Percentiles rank a stretch among this genome's conserved stretches.
phyloP scores from a whole-genome alignment of 1,140 invertebrate species.

The Palaemon carinicauda region DNA sequence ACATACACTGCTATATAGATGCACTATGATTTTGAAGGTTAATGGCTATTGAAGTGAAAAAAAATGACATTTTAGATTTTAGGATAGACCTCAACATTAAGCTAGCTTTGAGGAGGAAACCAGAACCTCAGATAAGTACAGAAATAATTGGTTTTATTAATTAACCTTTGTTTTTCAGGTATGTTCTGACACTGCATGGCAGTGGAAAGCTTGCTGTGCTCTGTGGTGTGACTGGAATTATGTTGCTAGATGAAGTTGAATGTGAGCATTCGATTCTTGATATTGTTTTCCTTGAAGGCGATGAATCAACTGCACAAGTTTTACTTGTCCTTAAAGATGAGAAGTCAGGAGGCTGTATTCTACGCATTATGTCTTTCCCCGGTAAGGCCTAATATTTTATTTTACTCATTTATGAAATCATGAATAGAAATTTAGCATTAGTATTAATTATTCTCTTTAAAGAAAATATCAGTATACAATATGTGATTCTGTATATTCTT shows the following conservation, averaged over 20 bases:
- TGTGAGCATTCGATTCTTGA: not conserved
- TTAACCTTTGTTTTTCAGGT: constrained; percentile 19
- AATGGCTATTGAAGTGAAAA: too few relatives aligned
- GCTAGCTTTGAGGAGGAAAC: too few relatives aligned
- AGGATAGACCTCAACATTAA: too few relatives aligned
- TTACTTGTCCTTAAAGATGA: constrained; percentile 14
- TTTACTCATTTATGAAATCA: too few relatives aligned
- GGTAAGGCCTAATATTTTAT: not conserved
- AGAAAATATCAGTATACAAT: too few relatives aligned
- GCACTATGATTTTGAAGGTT: too few relatives aligned
- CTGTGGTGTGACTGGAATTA: constrained; percentile 32
- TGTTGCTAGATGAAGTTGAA: not conserved
- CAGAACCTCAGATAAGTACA: too few relatives aligned
- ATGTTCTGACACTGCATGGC: constrained; percentile 13
- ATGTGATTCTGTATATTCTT: too few relatives aligned
- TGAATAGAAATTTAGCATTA: not conserved
- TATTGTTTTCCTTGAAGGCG: constrained; percentile 12
- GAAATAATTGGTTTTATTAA: too few relatives aligned
- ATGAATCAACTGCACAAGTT: constrained; percentile 12
- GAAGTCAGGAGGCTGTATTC: not conserved
- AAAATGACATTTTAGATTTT: too few relatives aligned
- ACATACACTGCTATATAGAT: too few relatives aligned
- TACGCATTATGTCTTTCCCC: constrained; percentile 39
- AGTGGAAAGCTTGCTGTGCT: constrained; percentile 11
- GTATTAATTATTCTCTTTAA: too few relatives aligned